Evolutionary conservation across 2,113 vertebrate species (phyloP).

Genomic region (Saguinus midas): DNA sequence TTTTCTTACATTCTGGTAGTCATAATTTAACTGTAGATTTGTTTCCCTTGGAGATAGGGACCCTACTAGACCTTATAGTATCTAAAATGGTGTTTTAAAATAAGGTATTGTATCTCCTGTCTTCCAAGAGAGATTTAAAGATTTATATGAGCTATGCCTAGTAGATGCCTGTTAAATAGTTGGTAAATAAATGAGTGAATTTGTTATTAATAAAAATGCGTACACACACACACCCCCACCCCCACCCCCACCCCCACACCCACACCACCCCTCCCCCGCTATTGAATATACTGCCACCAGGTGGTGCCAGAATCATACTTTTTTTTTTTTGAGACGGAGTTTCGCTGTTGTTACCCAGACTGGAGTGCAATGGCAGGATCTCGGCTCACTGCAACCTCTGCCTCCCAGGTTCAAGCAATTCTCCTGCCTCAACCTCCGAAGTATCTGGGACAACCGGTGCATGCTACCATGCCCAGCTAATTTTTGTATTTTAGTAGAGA

Average conservation of each 20-base stretch:
- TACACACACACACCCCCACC: not conserved
- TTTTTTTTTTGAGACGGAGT: not conserved
- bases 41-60: not conserved
- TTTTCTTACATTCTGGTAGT: not conserved
- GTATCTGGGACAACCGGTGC: no score
- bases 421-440: no score
- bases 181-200: not conserved
- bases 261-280: not conserved
- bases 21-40: constrained; percentile 25
- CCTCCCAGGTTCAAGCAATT: no score
- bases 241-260: not conserved
- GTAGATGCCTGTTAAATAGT: not conserved
- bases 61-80: not conserved
- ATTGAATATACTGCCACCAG: constrained; percentile 52
- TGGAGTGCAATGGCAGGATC: no score
- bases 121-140: constrained; percentile 31
- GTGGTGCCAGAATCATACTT: constrained; percentile 45
- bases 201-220: not conserved
- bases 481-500: no score
- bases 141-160: not conserved
- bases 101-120: not conserved
- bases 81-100: no score
- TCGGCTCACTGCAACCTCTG: no score
- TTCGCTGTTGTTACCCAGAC: no score
- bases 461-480: no score